A percentile compares a stretch with the other conserved stretches of the same genome.
Evolutionary conservation across 2,113 vertebrate species (phyloP).

Genomic region (Onychorhynchus coronatus): DNA sequence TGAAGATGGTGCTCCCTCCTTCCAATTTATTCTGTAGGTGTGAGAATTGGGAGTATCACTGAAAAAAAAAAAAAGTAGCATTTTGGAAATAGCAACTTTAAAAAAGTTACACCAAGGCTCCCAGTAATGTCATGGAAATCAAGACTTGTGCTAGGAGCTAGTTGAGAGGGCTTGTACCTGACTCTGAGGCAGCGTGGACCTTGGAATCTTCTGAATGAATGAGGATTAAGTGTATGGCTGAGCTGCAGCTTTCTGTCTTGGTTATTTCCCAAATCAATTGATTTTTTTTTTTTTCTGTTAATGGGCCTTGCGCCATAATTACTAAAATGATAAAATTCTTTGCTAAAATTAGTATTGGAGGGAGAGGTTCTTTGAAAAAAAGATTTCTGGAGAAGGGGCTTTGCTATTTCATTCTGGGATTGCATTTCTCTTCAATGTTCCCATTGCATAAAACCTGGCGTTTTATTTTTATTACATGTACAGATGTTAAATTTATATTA

Average conservation of each 20-base stretch:
- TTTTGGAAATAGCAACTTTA: neutral
- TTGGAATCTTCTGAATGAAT: neutral
- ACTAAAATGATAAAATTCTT: neutral
- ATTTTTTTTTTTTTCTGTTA: neutral
- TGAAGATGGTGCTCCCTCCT: neutral
- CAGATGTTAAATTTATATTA: neutral
- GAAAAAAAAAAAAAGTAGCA: neutral
- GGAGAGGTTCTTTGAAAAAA: neutral
- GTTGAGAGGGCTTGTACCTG: neutral
- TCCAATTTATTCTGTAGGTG: neutral
- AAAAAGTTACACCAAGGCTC: neutral
- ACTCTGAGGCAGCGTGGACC: neutral
- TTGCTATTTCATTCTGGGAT: neutral
- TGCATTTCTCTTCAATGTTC: neutral
- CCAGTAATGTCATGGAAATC: neutral
- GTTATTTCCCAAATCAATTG: neutral
- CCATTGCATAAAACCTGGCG: neutral
- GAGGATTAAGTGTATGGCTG: neutral
- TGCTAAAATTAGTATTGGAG: neutral
- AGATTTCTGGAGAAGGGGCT: neutral
- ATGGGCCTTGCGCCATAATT: neutral
- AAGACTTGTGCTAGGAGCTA: neutral
- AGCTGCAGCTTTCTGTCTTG: neutral
- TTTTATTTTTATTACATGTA: neutral
- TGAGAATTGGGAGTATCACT: neutral